phyloP scores from a whole-genome alignment of 1,140 invertebrate species.

The Aphis craccivora region DNA sequence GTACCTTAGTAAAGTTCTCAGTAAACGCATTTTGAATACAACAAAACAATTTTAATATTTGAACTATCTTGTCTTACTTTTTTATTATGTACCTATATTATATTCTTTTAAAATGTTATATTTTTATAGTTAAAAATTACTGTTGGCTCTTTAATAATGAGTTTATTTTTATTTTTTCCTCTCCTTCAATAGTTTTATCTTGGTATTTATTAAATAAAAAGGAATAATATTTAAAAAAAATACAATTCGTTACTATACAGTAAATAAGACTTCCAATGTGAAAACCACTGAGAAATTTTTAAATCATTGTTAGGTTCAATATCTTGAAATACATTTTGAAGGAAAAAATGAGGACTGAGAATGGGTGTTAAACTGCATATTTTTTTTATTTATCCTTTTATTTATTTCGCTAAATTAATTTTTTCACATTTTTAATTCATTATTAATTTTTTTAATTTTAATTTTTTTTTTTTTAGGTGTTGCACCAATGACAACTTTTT shows the following conservation, averaged over 20 bases:
- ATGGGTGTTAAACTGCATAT: not conserved
- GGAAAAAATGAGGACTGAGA: not conserved
- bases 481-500: constrained; percentile 81
- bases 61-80: not conserved
- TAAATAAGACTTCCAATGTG: no score
- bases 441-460: not conserved
- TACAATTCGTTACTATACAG: not conserved
- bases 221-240: not conserved
- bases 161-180: not conserved
- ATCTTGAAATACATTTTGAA: not conserved
- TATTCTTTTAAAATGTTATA: not conserved
- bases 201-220: not conserved
- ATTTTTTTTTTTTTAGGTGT: constrained; percentile 70
- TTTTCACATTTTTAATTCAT: not conserved
- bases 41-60: not conserved
- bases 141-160: not conserved
- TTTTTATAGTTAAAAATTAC: not conserved
- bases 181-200: not conserved
- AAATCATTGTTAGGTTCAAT: not conserved
- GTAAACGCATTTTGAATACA: no score
- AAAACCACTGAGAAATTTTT: not conserved
- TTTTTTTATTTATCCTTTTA: not conserved
- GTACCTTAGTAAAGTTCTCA: no score
- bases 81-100: not conserved
- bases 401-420: not conserved